These are phyloP conservation scores for Plutomurus gul DNA, from an alignment of 1,140 invertebrate genomes.

Conservation along the genomic window DNA sequence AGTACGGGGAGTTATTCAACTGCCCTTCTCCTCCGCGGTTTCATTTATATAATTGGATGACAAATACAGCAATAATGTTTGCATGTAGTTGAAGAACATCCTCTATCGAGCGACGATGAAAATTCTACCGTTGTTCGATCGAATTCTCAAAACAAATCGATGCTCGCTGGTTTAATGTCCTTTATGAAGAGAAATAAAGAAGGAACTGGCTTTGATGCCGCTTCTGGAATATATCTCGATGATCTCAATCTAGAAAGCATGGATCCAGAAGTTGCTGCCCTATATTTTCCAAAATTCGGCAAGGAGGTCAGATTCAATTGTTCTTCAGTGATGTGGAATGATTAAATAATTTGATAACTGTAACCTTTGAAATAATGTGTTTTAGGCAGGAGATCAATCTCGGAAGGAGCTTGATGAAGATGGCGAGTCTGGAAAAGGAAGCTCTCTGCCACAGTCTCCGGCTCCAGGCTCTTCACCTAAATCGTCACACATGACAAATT, in stretches of 20 bases:
- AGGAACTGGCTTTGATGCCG: constrained; percentile 57
- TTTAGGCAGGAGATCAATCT: not conserved
- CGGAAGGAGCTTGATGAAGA: constrained; percentile 74
- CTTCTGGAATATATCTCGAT: constrained; percentile 89
- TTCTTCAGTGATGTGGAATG: not conserved
- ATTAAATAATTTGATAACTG: not conserved
- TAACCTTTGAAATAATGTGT: not conserved
- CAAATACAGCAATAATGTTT: no score
- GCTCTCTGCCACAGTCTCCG: constrained; percentile 90
- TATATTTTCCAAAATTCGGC: constrained; percentile 75
- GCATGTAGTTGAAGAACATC: constrained; percentile 36
- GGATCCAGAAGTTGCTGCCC: constrained; percentile 84
- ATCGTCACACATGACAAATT: constrained; percentile 27
- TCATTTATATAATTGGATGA: no score
- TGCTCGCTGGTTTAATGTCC: constrained; percentile 86
- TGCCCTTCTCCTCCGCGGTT: no score
- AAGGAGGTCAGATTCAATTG: constrained; percentile 32
- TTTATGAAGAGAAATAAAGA: constrained; percentile 80
- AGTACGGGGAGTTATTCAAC: no score
- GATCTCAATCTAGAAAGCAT: constrained; percentile 86
- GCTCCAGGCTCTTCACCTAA: constrained; percentile 50
- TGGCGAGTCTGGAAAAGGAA: constrained; percentile 91
- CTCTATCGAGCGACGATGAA: constrained; percentile 54
- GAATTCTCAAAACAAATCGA: constrained; percentile 61
- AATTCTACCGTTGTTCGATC: constrained; percentile 31